Evolutionary conservation across 1,140 invertebrate species (phyloP).

Genomic region (Calephelis virginiensis): DNA sequence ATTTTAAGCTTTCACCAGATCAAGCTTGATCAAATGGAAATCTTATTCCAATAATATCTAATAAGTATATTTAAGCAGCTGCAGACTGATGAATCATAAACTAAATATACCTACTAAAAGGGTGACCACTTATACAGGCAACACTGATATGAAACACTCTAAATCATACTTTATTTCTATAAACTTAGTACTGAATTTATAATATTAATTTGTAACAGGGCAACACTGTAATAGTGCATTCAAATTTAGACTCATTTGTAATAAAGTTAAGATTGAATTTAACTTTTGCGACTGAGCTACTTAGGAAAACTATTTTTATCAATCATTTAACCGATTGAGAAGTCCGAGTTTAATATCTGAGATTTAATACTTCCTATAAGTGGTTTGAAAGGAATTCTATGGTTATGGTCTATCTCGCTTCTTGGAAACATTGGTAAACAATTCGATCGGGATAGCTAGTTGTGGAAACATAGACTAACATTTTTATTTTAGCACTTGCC

Average conservation of each 20-base stretch:
- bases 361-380: slow-evolving; percentile 4
- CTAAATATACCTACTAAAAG: slow-evolving; percentile 11
- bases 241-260: neutral
- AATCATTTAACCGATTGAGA: slow-evolving; percentile 8
- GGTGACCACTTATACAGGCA: slow-evolving; percentile 6
- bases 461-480: too few relatives aligned
- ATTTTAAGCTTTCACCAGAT: neutral
- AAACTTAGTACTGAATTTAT: too few relatives aligned
- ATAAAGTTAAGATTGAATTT: neutral
- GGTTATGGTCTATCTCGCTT: neutral
- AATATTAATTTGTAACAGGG: neutral
- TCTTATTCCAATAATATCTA: neutral
- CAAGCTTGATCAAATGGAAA: neutral
- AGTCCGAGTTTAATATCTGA: neutral
- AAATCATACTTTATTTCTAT: too few relatives aligned
- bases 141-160: too few relatives aligned
- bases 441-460: too few relatives aligned
- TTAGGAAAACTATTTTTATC: neutral
- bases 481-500: too few relatives aligned
- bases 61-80: slow-evolving; percentile 14
- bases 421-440: neutral
- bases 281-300: neutral
- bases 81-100: slow-evolving; percentile 12
- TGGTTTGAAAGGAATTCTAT: neutral
- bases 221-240: slow-evolving; percentile 14